Evolutionary conservation across 2,113 vertebrate genomes (phyloP).

Genomic region (Colossoma macropomum): DNA sequence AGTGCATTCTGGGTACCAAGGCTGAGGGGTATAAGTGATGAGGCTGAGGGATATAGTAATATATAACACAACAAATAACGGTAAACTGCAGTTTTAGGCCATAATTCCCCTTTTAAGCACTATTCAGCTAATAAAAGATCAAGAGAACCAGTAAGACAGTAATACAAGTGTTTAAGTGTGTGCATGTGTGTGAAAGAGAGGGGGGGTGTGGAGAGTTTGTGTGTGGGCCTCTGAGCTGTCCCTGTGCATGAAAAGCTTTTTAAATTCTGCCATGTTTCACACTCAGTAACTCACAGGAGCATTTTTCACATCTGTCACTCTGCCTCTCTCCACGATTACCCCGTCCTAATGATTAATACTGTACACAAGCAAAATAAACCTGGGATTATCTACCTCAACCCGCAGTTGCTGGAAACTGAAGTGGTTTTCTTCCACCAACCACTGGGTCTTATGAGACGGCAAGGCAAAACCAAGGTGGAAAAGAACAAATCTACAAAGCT

Average conservation of each 20-base stretch:
- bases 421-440: not conserved
- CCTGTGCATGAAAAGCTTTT: not conserved
- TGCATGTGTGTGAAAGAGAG: not conserved
- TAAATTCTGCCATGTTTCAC: constrained; percentile 8
- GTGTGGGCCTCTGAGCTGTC: not conserved
- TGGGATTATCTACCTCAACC: not conserved
- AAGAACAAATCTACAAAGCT: not conserved
- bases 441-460: not conserved
- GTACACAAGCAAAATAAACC: not conserved
- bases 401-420: not conserved
- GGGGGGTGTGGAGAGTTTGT: not conserved
- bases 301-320: constrained; percentile 26
- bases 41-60: too few species aligned
- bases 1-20: too few species aligned
- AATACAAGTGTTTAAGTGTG: not conserved
- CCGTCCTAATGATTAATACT: constrained; percentile 31
- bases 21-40: too few species aligned
- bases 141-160: too few species aligned
- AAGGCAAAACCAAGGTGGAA: not conserved
- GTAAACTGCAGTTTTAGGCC: too few species aligned
- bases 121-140: too few species aligned
- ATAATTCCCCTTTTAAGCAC: too few species aligned
- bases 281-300: constrained; percentile 2
- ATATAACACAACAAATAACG: too few species aligned
- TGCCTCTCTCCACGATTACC: constrained; percentile 6